These are phyloP conservation scores for Caenorhabditis macrosperma DNA, from an alignment of 2,888 invertebrate genomes.

Conservation along the genomic window DNA sequence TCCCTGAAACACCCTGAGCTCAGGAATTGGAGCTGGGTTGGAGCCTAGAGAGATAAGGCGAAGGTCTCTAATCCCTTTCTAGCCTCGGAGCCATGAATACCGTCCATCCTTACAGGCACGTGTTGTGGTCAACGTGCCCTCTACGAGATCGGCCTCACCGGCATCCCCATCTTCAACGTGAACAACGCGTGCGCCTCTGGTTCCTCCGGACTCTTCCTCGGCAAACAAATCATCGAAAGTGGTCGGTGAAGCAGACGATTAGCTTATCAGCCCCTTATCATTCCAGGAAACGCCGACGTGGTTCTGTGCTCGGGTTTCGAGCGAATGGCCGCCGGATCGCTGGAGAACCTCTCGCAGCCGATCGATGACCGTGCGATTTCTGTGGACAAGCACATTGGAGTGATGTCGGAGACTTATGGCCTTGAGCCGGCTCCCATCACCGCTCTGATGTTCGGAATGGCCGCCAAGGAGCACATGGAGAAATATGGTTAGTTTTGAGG, in stretches of 20 bases:
- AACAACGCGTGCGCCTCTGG: slow-evolving; percentile 99
- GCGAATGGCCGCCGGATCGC: slow-evolving; percentile 95
- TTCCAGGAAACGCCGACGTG: slow-evolving; percentile 87
- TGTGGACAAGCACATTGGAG: slow-evolving; percentile 81
- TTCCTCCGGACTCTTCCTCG: slow-evolving; percentile 91
- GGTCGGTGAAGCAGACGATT: slow-evolving; percentile 82
- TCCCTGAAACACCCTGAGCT: no score
- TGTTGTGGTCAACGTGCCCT: slow-evolving; percentile 92
- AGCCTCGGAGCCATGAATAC: background rate
- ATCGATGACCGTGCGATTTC: slow-evolving; percentile 90
- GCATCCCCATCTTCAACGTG: slow-evolving; percentile 97
- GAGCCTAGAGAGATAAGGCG: no score
- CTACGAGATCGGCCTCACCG: slow-evolving; percentile 94
- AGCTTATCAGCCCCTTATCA: background rate
- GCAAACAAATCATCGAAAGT: slow-evolving; percentile 92
- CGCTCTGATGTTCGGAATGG: slow-evolving; percentile 96
- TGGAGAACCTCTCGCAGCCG: slow-evolving; percentile 81
- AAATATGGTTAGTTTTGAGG: slow-evolving; percentile 89
- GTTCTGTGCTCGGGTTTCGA: slow-evolving; percentile 96
- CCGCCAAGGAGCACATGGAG: slow-evolving; percentile 95
- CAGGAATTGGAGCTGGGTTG: no score
- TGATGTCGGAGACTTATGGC: slow-evolving; percentile 90
- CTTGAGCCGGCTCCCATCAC: slow-evolving; percentile 90
- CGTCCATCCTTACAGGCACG: slow-evolving; percentile 68
- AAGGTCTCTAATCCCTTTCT: background rate